Percentiles rank a stretch among this genome's conserved stretches.
These are phyloP conservation scores for Crotophaga sulcirostris DNA, from an alignment of 2,113 vertebrate species.

Conservation along the genomic window DNA sequence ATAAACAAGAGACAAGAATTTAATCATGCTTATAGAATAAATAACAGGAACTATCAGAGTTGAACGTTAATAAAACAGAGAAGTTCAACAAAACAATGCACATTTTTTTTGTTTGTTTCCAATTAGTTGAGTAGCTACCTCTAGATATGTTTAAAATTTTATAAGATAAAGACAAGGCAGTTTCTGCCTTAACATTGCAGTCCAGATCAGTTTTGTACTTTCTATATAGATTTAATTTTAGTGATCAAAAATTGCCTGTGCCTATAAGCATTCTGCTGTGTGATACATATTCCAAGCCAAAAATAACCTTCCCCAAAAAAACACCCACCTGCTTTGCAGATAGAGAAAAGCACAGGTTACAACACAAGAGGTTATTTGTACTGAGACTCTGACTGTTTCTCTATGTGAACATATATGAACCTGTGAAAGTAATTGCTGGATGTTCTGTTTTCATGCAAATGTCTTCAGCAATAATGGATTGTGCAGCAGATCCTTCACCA, in stretches of 20 bases:
- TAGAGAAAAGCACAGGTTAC: background rate
- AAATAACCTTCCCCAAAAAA: background rate
- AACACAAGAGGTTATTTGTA: background rate
- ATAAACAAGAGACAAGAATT: background rate
- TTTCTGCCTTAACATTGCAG: background rate
- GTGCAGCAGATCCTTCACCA: background rate
- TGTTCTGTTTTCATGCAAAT: background rate
- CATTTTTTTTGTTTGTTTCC: background rate
- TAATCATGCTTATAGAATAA: background rate
- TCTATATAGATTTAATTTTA: background rate
- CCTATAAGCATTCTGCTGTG: background rate
- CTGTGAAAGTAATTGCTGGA: background rate
- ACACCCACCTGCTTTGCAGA: background rate
- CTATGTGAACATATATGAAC: background rate
- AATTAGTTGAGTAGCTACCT: background rate
- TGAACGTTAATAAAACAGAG: background rate
- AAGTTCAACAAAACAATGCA: background rate
- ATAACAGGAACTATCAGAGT: background rate
- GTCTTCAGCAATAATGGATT: accelerated
- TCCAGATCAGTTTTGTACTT: background rate
- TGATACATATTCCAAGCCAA: background rate
- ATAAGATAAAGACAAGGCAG: background rate
- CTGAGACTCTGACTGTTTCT: background rate
- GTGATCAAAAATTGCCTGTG: background rate
- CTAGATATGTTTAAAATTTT: background rate